A percentile compares a stretch with the other conserved stretches of the same genome.
phyloP scores from a whole-genome alignment of 2,888 invertebrate genomes.

The Catocala fraxini region DNA sequence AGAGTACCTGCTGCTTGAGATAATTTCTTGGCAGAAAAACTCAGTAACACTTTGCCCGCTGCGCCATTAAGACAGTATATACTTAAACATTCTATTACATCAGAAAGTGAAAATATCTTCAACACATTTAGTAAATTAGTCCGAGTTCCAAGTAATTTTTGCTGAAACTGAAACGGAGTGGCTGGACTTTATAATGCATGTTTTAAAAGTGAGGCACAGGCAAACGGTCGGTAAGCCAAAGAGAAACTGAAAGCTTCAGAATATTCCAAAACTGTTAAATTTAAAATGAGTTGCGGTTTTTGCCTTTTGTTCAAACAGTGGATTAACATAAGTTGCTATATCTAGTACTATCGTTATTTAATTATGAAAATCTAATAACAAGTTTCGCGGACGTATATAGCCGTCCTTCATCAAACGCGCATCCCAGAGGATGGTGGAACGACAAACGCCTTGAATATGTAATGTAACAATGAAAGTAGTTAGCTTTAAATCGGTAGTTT shows the following conservation, averaged over 20 bases:
- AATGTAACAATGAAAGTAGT: too few species aligned
- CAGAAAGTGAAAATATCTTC: not conserved
- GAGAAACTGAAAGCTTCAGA: slow-evolving; percentile 56
- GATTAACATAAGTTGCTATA: slow-evolving; percentile 28
- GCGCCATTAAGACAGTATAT: too few species aligned
- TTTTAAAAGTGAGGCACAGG: slow-evolving; percentile 59
- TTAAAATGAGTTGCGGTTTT: slow-evolving; percentile 63
- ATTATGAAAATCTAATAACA: slow-evolving; percentile 58
- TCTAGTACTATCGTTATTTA: slow-evolving; percentile 40
- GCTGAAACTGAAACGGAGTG: slow-evolving; percentile 41
- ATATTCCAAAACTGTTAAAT: slow-evolving; percentile 68
- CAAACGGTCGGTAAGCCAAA: slow-evolving; percentile 51
- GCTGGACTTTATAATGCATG: slow-evolving; percentile 62
- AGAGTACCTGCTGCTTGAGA: too few species aligned
- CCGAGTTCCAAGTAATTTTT: slow-evolving; percentile 12
- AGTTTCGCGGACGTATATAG: not conserved
- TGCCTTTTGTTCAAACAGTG: slow-evolving; percentile 23
- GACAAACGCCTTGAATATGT: too few species aligned
- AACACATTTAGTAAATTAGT: too few species aligned
- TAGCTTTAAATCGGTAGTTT: not conserved
- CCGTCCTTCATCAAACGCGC: not conserved
- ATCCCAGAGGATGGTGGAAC: too few species aligned
- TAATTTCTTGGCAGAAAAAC: too few species aligned
- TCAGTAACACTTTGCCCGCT: too few species aligned
- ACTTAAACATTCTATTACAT: not conserved